Percentiles rank a stretch among this genome's conserved stretches.
These are phyloP conservation scores for Gephyroberyx darwinii DNA, from an alignment of 2,797 vertebrate species.

Conservation along the genomic window DNA sequence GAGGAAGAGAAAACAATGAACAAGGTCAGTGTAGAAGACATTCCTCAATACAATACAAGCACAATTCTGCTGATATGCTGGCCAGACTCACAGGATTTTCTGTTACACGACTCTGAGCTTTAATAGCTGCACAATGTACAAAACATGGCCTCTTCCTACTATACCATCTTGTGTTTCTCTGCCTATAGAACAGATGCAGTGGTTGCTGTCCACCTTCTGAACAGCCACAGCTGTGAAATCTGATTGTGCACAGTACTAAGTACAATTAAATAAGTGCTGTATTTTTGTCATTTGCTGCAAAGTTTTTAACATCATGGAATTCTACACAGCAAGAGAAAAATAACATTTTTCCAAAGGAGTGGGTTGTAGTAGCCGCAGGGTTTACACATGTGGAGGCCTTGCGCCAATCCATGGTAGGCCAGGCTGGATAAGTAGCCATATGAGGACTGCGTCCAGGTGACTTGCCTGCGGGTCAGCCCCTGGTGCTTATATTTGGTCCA, in stretches of 20 bases:
- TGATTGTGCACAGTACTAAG: too few relatives aligned
- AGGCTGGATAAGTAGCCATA: constrained; percentile 1
- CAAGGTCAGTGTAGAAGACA: too few relatives aligned
- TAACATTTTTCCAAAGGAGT: background rate
- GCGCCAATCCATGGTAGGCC: background rate
- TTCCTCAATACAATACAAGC: too few relatives aligned
- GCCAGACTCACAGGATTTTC: too few relatives aligned
- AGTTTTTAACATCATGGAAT: too few relatives aligned
- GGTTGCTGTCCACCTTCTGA: background rate
- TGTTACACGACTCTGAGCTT: background rate
- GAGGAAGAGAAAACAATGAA: constrained; percentile 40
- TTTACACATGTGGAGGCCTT: background rate
- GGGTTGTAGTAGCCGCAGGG: background rate
- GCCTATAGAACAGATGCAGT: background rate
- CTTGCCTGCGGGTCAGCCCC: constrained; percentile 85
- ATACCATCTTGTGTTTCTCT: background rate
- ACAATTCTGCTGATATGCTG: too few relatives aligned
- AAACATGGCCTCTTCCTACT: background rate
- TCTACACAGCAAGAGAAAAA: background rate
- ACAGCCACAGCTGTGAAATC: background rate
- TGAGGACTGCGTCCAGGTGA: background rate
- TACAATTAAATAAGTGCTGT: too few relatives aligned
- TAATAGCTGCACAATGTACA: background rate
- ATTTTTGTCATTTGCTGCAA: too few relatives aligned
- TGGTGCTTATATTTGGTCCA: constrained; percentile 86